Conservation (phyloP, 2,113 vertebrate species). For the Nyctereutes procyonoides region DNA sequence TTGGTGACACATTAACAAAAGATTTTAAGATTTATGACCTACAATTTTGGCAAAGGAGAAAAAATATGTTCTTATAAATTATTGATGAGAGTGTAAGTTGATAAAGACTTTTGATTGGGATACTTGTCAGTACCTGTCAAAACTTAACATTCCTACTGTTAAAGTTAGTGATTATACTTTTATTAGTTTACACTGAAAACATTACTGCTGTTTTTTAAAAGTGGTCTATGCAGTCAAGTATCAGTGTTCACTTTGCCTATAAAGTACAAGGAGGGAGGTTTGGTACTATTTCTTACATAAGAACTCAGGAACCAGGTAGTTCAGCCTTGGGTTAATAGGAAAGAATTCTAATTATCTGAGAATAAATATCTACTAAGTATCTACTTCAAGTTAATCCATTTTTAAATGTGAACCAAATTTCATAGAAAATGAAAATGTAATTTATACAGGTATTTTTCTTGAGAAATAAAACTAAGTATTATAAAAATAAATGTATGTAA, state of each 20-base stretch:
- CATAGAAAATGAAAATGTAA: neutral
- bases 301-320: neutral
- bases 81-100: neutral
- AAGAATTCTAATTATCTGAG: neutral
- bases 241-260: neutral
- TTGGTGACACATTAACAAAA: neutral
- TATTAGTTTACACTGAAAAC: neutral
- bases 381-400: neutral
- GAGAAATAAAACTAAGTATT: neutral
- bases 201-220: neutral
- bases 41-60: neutral
- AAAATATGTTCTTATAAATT: neutral
- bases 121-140: neutral
- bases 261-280: neutral
- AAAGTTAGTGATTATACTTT: neutral
- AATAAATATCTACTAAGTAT: neutral
- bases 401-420: neutral
- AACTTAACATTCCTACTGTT: neutral
- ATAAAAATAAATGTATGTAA: neutral
- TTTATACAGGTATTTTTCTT: neutral
- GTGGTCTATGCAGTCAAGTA: neutral
- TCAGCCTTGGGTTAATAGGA: neutral
- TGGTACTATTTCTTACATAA: neutral
- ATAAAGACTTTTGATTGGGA: neutral
- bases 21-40: neutral